Conservation (phyloP, 2,888 invertebrate species). For the Aphrophora alni region DNA sequence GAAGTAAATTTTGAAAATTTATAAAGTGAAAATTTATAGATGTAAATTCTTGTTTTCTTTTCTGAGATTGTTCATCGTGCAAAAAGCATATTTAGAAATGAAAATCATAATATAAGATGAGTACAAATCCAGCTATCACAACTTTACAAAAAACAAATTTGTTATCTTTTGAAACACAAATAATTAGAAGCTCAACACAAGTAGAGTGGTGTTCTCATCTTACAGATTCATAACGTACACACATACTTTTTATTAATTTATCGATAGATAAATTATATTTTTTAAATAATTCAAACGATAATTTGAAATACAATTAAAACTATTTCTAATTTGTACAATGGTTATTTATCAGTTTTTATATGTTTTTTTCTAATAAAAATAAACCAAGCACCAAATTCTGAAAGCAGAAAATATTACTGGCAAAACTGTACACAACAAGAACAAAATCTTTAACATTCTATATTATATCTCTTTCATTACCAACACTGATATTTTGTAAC, state of each 20-base stretch:
- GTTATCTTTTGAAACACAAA: neutral
- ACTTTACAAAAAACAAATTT: no score
- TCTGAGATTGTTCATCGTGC: no score
- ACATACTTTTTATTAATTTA: no score
- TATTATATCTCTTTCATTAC: neutral
- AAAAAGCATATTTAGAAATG: no score
- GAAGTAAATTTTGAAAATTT: no score
- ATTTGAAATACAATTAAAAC: neutral
- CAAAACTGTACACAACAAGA: neutral
- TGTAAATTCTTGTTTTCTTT: no score
- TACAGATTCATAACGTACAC: neutral
- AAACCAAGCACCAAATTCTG: neutral
- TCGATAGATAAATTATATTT: no score
- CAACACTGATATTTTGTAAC: neutral
- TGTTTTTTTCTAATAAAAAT: neutral
- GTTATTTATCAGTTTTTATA: neutral
- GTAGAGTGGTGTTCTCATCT: neutral
- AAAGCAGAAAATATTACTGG: neutral
- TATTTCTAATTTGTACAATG: neutral
- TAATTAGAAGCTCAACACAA: neutral
- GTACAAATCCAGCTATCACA: no score
- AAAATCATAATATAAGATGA: no score
- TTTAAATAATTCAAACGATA: no score
- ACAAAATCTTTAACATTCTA: neutral
- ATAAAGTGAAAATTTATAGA: no score